Conservation (phyloP, 1,140 invertebrate genomes). For the Bombus impatiens region DNA sequence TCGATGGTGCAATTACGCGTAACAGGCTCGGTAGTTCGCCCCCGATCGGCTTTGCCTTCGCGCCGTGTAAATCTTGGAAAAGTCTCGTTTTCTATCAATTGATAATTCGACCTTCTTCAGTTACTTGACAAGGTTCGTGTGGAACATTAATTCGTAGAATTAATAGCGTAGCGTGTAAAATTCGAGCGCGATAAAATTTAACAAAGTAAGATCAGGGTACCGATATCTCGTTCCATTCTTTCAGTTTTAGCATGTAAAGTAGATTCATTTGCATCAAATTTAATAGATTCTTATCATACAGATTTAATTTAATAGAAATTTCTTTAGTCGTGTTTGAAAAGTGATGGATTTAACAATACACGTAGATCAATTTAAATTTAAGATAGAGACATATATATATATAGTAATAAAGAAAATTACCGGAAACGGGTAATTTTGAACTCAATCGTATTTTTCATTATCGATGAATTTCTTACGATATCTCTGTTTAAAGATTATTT, state of each 20-base stretch:
- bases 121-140: background rate
- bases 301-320: too few relatives aligned
- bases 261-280: too few relatives aligned
- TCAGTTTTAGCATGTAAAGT: too few relatives aligned
- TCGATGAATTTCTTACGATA: background rate
- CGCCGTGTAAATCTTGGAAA: background rate
- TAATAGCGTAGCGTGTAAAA: too few relatives aligned
- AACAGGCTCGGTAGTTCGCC: slow-evolving; percentile 5
- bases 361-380: too few relatives aligned
- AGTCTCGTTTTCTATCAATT: background rate
- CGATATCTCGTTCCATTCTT: too few relatives aligned
- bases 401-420: too few relatives aligned
- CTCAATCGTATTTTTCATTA: background rate
- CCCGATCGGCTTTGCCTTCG: background rate
- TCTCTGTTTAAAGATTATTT: background rate
- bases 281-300: too few relatives aligned
- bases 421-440: background rate
- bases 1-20: slow-evolving; percentile 41
- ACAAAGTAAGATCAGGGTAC: too few relatives aligned
- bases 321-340: too few relatives aligned
- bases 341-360: too few relatives aligned
- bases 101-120: background rate
- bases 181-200: too few relatives aligned
- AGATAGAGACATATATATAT: background rate
- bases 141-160: background rate